phyloP scores from a whole-genome alignment of 2,888 invertebrate genomes.

The Pheosia gnoma region DNA sequence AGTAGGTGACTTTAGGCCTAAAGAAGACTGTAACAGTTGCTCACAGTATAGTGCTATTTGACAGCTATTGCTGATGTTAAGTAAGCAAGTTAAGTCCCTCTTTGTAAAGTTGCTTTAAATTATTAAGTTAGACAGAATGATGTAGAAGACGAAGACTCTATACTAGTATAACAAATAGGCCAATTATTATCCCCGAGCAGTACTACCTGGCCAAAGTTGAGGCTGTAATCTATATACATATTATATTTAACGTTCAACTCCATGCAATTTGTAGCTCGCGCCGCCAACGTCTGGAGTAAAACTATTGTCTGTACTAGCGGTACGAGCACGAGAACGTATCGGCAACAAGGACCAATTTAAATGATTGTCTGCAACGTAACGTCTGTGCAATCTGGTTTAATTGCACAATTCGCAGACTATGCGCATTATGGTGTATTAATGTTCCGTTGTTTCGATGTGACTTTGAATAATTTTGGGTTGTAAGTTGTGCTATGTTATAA shows the following conservation, averaged over 20 bases:
- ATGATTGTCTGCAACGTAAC: slow-evolving; percentile 52
- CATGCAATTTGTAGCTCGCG: slow-evolving; percentile 18
- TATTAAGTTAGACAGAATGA: too few relatives aligned
- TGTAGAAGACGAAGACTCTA: too few relatives aligned
- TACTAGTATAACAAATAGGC: too few relatives aligned
- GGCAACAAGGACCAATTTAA: slow-evolving; percentile 48
- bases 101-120: too few relatives aligned
- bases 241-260: slow-evolving; percentile 4
- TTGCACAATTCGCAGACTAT: slow-evolving; percentile 42
- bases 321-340: slow-evolving; percentile 43
- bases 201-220: too few relatives aligned
- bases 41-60: too few relatives aligned
- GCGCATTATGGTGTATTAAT: slow-evolving; percentile 36
- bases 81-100: too few relatives aligned
- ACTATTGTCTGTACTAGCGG: slow-evolving; percentile 36
- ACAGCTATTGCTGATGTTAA: too few relatives aligned
- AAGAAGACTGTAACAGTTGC: too few relatives aligned
- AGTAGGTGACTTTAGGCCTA: too few relatives aligned
- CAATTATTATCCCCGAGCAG: too few relatives aligned
- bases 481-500: not conserved
- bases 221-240: too few relatives aligned
- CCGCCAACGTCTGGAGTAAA: slow-evolving; percentile 31
- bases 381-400: slow-evolving; percentile 36
- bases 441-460: slow-evolving; percentile 30
- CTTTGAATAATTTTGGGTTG: not conserved